phyloP scores from a whole-genome alignment of 1,140 invertebrate genomes.

The Pachypeltis micranthus region DNA sequence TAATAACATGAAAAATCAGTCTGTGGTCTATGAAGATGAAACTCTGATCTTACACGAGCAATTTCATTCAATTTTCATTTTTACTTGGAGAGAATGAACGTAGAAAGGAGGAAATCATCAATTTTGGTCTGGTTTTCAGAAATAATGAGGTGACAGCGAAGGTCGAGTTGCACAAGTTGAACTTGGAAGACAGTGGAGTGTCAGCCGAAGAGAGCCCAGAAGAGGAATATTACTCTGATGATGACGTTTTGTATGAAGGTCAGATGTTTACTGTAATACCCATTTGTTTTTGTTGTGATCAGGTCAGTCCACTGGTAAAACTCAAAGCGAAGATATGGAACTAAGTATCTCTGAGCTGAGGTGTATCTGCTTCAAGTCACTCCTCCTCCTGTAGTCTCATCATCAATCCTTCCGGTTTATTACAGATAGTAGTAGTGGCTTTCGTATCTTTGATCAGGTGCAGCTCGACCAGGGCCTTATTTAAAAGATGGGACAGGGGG shows the following conservation, averaged over 20 bases:
- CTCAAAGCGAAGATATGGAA: not conserved
- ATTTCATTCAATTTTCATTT: not conserved
- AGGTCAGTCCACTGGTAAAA: not conserved
- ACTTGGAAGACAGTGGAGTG: not conserved
- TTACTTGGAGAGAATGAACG: not conserved
- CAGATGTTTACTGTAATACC: not conserved
- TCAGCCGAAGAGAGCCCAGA: not conserved
- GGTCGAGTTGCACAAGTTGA: not conserved
- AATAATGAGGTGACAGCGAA: not conserved
- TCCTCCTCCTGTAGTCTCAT: not conserved
- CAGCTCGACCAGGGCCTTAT: too few relatives aligned
- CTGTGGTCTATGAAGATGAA: too few relatives aligned
- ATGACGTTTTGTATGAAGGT: conserved; percentile 4
- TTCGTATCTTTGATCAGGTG: too few relatives aligned
- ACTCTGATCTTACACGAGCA: too few relatives aligned
- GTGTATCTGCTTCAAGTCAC: not conserved
- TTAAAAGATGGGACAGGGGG: too few relatives aligned
- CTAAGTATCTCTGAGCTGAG: not conserved
- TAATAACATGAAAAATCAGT: too few relatives aligned
- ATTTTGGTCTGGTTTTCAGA: not conserved
- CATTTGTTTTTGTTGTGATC: not conserved
- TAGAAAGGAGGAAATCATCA: not conserved
- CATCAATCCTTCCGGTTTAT: not conserved
- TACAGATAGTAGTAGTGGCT: not conserved
- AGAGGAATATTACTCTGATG: conserved; percentile 11